A percentile compares a stretch with the other conserved stretches of the same genome.
These are phyloP conservation scores for Orius insidiosus DNA, from an alignment of 1,140 invertebrate genomes.

Conservation along the genomic window DNA sequence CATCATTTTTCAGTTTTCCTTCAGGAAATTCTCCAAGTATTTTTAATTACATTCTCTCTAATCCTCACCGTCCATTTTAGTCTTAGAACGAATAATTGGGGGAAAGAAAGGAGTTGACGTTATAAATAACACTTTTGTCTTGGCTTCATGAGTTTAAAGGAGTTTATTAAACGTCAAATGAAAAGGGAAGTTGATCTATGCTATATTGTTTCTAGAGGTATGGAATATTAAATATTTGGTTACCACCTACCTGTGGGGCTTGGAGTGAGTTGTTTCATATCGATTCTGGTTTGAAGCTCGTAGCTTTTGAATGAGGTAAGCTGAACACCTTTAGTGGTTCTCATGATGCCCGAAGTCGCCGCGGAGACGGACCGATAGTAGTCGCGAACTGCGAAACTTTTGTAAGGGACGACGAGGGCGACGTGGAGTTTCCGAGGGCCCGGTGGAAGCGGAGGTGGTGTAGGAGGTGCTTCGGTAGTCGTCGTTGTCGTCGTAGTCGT, in stretches of 20 bases:
- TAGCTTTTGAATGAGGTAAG: conserved; percentile 44
- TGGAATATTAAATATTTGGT: too few relatives aligned
- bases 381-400: conserved; percentile 51
- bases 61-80: too few relatives aligned
- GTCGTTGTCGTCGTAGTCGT: conserved; percentile 5
- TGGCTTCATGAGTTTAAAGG: too few relatives aligned
- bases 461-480: conserved; percentile 1
- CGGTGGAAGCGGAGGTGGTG: neutral
- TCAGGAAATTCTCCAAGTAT: too few relatives aligned
- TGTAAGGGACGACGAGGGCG: conserved; percentile 39
- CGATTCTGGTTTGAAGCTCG: conserved; percentile 47
- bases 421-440: conserved; percentile 9
- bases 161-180: too few relatives aligned
- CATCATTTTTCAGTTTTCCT: too few relatives aligned
- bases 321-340: conserved; percentile 32
- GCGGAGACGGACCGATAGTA: conserved; percentile 51
- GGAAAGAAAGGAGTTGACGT: too few relatives aligned
- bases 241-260: conserved; percentile 59
- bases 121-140: too few relatives aligned
- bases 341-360: conserved; percentile 42
- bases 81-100: too few relatives aligned
- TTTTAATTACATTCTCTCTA: too few relatives aligned
- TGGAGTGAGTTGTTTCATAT: conserved; percentile 53
- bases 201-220: too few relatives aligned
- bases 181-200: too few relatives aligned